These are phyloP conservation scores for Aradus depressus DNA, from an alignment of 2,888 invertebrate genomes.

Conservation along the genomic window DNA sequence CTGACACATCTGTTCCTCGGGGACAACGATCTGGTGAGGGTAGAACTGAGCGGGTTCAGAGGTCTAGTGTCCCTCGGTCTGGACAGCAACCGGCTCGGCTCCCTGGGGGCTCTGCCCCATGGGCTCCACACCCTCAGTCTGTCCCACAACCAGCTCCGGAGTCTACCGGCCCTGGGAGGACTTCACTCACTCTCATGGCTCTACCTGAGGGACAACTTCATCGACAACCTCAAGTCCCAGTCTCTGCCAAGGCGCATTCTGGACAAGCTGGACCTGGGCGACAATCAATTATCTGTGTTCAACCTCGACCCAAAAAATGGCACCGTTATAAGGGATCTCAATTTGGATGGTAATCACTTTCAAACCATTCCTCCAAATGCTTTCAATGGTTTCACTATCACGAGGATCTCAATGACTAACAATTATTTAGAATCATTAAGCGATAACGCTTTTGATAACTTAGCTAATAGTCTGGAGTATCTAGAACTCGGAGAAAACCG, in stretches of 20 bases:
- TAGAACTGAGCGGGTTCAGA: slow-evolving; percentile 53
- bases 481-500: slow-evolving; percentile 73
- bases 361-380: slow-evolving; percentile 35
- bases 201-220: slow-evolving; percentile 54
- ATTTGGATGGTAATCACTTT: slow-evolving; percentile 39
- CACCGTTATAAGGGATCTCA: slow-evolving; percentile 37
- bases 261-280: slow-evolving; percentile 73
- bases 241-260: slow-evolving; percentile 50
- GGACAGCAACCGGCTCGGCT: slow-evolving; percentile 59
- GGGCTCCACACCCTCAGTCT: slow-evolving; percentile 58
- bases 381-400: slow-evolving; percentile 47
- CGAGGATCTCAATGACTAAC: slow-evolving; percentile 66
- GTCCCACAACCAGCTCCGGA: slow-evolving; percentile 59
- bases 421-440: slow-evolving; percentile 61
- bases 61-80: slow-evolving; percentile 52
- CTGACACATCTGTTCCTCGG: slow-evolving; percentile 67
- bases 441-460: slow-evolving; percentile 57
- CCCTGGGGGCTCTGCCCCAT: slow-evolving; percentile 52
- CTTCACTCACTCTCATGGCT: slow-evolving; percentile 57
- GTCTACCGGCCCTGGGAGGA: slow-evolving; percentile 50
- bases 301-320: slow-evolving; percentile 38
- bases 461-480: slow-evolving; percentile 66
- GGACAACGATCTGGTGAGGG: slow-evolving; percentile 65
- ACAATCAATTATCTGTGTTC: slow-evolving; percentile 63
- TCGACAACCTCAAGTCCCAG: slow-evolving; percentile 44